Percentiles rank a stretch among this genome's conserved stretches.
phyloP scores from a whole-genome alignment of 2,888 invertebrate species.

The Onthophagus sagittarius region DNA sequence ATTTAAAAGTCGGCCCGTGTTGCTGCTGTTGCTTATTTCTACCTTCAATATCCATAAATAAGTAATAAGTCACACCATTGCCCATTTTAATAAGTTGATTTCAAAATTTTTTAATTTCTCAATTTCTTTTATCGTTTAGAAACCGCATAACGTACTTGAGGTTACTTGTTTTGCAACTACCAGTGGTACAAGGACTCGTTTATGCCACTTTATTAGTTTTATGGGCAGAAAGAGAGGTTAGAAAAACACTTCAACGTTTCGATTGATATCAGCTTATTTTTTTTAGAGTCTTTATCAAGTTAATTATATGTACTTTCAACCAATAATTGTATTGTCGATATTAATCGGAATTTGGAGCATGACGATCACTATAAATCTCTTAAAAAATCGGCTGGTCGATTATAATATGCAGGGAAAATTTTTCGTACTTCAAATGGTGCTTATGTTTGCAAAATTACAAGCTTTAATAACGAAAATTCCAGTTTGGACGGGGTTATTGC shows the following conservation, averaged over 20 bases:
- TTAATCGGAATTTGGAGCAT: constrained; percentile 67
- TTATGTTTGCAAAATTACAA: constrained; percentile 67
- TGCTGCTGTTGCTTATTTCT: constrained; percentile 64
- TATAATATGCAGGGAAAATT: constrained; percentile 52
- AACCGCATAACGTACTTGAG: constrained; percentile 53
- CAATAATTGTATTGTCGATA: constrained; percentile 61
- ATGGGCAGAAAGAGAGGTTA: constrained; percentile 66
- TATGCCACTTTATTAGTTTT: constrained; percentile 58
- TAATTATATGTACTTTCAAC: constrained; percentile 62
- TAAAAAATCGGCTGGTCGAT: constrained; percentile 48
- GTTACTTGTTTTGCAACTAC: constrained; percentile 64
- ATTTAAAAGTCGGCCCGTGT: constrained; percentile 63
- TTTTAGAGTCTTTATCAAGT: constrained; percentile 57
- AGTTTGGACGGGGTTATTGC: constrained; percentile 54
- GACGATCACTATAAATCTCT: constrained; percentile 58
- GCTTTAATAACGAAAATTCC: constrained; percentile 57
- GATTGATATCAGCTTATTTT: constrained; percentile 17
- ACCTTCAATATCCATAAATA: constrained; percentile 55
- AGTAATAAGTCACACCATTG: constrained; percentile 44
- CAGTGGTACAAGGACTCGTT: constrained; percentile 62
- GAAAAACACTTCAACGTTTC: constrained; percentile 16
- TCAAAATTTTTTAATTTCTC: background rate
- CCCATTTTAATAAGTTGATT: background rate
- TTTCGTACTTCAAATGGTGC: constrained; percentile 60
- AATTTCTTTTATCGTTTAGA: constrained; percentile 47